phyloP scores from a whole-genome alignment of 2,797 vertebrate genomes.

The Cuniculus paca region DNA sequence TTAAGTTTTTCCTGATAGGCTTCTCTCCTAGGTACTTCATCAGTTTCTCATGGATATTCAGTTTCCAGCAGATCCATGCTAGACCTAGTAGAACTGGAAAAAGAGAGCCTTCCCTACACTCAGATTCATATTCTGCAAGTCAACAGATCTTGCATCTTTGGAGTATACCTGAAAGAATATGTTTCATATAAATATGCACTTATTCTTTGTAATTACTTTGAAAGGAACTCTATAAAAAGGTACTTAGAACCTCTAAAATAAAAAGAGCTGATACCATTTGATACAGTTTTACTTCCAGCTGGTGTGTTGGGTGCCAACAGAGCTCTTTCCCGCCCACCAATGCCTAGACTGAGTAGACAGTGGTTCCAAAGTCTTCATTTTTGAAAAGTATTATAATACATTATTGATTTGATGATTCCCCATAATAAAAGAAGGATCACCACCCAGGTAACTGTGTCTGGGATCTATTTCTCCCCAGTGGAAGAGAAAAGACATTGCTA shows the following conservation, averaged over 20 bases:
- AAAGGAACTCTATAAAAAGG: neutral
- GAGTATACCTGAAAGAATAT: neutral
- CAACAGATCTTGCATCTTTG: neutral
- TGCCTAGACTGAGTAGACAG: neutral
- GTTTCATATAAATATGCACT: neutral
- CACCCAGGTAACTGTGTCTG: neutral
- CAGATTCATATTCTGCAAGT: neutral
- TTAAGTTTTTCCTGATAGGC: neutral
- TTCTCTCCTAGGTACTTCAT: neutral
- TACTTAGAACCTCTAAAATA: neutral
- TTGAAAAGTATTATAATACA: neutral
- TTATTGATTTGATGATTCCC: neutral
- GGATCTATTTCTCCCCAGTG: neutral
- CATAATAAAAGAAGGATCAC: neutral
- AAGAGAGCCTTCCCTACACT: neutral
- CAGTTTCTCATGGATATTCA: neutral
- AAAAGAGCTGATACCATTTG: neutral
- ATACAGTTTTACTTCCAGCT: neutral
- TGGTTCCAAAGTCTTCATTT: neutral
- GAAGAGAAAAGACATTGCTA: fast-evolving
- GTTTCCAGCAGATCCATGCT: neutral
- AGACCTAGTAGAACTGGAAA: neutral
- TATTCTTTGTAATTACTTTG: neutral
- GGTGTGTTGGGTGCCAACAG: fast-evolving
- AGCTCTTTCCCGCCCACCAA: neutral